A percentile compares a stretch with the other conserved stretches of the same genome.
These are phyloP conservation scores for Macaria liturata DNA, from an alignment of 2,888 invertebrate species.

Conservation along the genomic window DNA sequence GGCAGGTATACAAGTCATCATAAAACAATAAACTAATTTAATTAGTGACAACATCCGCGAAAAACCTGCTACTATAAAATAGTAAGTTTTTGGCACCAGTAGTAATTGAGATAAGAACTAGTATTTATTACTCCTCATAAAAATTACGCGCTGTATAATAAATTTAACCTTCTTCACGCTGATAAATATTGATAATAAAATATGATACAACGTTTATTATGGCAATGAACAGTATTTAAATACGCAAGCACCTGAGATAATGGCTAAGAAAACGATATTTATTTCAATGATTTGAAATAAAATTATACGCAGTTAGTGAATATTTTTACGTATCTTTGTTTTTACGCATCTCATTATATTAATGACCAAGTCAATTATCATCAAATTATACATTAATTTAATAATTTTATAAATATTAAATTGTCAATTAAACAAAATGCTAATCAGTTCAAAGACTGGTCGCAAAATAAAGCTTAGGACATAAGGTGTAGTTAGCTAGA, in stretches of 20 bases:
- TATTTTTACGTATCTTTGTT: too few relatives aligned
- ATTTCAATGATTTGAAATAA: background rate
- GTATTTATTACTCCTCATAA: conserved; percentile 17
- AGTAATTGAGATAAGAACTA: conserved; percentile 21
- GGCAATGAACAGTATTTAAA: conserved; percentile 18
- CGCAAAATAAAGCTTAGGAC: conserved; percentile 34
- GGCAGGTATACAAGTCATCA: conserved; percentile 1
- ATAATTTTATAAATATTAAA: background rate
- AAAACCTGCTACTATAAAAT: conserved; percentile 16
- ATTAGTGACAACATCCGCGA: conserved; percentile 6
- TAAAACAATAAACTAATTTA: conserved; percentile 10
- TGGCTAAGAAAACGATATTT: background rate
- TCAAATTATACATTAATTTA: background rate
- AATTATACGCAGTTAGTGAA: too few relatives aligned
- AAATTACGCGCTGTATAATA: conserved; percentile 19
- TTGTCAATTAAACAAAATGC: too few relatives aligned
- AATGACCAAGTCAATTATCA: too few relatives aligned
- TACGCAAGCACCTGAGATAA: conserved; percentile 10
- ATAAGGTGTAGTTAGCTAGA: conserved; percentile 35
- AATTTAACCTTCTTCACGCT: conserved; percentile 7
- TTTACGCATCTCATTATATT: too few relatives aligned
- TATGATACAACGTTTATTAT: conserved; percentile 13
- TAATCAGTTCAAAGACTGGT: too few relatives aligned
- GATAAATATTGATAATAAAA: conserved; percentile 19
- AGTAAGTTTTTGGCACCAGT: conserved; percentile 8